Conservation (phyloP, 2,113 vertebrate species). For the Melanostigma gelatinosum region DNA sequence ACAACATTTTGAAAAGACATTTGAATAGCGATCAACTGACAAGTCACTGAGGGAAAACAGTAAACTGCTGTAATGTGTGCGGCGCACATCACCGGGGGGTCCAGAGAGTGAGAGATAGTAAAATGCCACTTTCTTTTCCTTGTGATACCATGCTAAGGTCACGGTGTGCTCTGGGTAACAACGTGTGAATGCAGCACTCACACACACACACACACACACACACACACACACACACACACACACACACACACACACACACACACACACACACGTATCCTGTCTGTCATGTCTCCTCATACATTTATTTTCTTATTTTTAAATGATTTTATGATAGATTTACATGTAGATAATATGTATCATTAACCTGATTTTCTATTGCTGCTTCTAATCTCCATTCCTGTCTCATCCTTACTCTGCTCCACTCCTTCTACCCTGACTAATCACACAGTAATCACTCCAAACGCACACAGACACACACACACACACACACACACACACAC, state of each 20-base stretch:
- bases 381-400: slow-evolving; percentile 54
- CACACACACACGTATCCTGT: neutral
- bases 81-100: slow-evolving; percentile 34
- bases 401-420: slow-evolving; percentile 54
- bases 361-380: slow-evolving; percentile 67
- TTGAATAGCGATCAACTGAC: slow-evolving; percentile 32
- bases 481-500: slow-evolving; percentile 31
- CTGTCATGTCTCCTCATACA: slow-evolving; percentile 11
- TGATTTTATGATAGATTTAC: slow-evolving; percentile 39
- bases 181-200: slow-evolving; percentile 21
- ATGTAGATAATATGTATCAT: slow-evolving; percentile 53
- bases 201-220: neutral
- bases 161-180: slow-evolving; percentile 59
- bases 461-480: slow-evolving; percentile 24
- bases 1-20: slow-evolving; percentile 15
- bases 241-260: slow-evolving; percentile 8
- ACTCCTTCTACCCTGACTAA: slow-evolving; percentile 65
- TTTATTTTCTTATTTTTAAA: neutral
- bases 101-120: slow-evolving; percentile 37
- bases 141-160: slow-evolving; percentile 66
- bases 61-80: slow-evolving; percentile 37
- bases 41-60: slow-evolving; percentile 29
- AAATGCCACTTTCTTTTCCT: slow-evolving; percentile 60
- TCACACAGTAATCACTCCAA: slow-evolving; percentile 60
- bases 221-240: neutral